Base-by-base conservation (phyloP, 1,140 invertebrate species). In the Panulirus ornatus region DNA sequence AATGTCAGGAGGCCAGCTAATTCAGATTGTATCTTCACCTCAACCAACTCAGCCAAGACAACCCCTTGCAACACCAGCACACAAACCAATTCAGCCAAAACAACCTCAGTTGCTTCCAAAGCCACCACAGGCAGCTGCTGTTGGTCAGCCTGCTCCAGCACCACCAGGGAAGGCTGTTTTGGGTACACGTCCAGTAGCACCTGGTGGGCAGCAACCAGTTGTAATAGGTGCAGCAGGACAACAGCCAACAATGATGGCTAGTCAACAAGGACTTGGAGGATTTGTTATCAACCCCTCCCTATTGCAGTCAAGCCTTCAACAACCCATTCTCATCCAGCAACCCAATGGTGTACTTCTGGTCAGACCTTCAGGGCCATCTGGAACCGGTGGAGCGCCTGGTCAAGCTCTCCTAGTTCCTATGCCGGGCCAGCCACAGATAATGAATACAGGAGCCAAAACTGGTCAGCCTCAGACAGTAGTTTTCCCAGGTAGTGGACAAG, bases 1-100 rank as follows among this genome's bases (percentile, higher is more conserved):
- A 0, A 44, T 90, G 51, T 85, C 82, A 27, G 88, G 88, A 42
- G 83, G 83, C 22, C 88, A 90, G 58, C 47, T 90, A 22, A 84
- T 90, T 66, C 88, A 90, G 73, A 84, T 90, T 34, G 88, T 90
- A 44, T 84, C 88, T 36, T 90, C 88, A 47, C 88, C 88, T 36
- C 88, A 90, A 42, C 83, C 88, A 76, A 84, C 88, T 36, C 88
- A 90, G 36, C 82, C 71, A 38, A 75, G 83, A 34, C 82, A 84
- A 63, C 83, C 82, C 79, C 82, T 90, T 38, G 36, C 73, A 63
- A 79, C 88, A 58, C 83, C 81, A 19, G 36, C 82, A 84, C 88
- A 84, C 51, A 90, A 90, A 30, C 88, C 88, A n/a, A 90, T 84
- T 47, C 88, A 90, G 38, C 88, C 88, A 42, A 90, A 90, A 66